Evolutionary conservation across 2,888 invertebrate genomes (phyloP).

Genomic region (Yponomeuta malinellus): DNA sequence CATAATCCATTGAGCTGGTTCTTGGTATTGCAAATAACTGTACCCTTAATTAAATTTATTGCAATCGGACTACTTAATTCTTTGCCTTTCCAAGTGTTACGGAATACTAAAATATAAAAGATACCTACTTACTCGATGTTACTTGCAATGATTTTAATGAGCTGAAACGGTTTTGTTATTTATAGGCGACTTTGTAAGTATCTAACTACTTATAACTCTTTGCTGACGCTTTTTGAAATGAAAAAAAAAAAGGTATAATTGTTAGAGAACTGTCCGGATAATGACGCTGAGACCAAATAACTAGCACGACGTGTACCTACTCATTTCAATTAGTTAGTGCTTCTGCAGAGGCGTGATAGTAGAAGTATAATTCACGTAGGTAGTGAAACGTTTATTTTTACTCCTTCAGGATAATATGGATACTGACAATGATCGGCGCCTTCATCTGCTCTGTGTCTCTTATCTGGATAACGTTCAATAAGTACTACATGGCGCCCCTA

Average conservation of each 20-base stretch:
- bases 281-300: too few relatives aligned
- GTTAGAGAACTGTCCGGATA: too few relatives aligned
- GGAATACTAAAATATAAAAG: neutral
- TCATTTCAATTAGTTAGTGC: too few relatives aligned
- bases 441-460: slow-evolving; percentile 54
- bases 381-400: neutral
- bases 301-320: too few relatives aligned
- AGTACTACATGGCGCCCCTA: slow-evolving; percentile 54
- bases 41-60: too few relatives aligned
- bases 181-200: neutral
- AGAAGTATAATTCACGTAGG: too few relatives aligned
- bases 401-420: slow-evolving; percentile 51
- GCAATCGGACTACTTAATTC: neutral
- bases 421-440: slow-evolving; percentile 51
- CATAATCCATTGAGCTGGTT: too few relatives aligned
- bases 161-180: neutral
- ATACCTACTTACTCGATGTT: neutral
- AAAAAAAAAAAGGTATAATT: too few relatives aligned
- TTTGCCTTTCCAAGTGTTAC: neutral
- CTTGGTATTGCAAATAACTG: too few relatives aligned
- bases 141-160: neutral
- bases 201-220: too few relatives aligned
- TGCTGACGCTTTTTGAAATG: too few relatives aligned
- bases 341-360: too few relatives aligned
- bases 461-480: slow-evolving; percentile 56